A percentile compares a stretch with the other conserved stretches of the same genome.
Conservation (phyloP, 2,113 vertebrate species). For the Trogon surrucura region DNA sequence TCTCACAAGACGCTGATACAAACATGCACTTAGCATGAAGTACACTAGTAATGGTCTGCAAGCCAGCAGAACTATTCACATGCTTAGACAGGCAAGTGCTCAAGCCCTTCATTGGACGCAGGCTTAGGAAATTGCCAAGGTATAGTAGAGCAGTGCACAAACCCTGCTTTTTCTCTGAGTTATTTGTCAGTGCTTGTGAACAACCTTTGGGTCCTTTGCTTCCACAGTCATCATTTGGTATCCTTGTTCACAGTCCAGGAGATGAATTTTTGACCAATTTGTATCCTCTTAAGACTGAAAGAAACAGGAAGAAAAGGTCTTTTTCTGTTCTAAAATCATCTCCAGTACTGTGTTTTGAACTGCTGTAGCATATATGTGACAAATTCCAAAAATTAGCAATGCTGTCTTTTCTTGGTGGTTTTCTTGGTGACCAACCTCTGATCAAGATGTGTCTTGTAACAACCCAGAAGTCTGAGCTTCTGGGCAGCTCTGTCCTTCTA, state of each 20-base stretch:
- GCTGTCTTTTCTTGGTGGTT: not conserved
- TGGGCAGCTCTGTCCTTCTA: not conserved
- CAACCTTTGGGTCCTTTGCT: not conserved
- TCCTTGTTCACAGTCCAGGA: not conserved
- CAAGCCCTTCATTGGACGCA: not conserved
- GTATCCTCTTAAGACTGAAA: not conserved
- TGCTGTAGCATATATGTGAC: not conserved
- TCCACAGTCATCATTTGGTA: not conserved
- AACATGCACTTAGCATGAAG: not conserved
- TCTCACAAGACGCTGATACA: not conserved
- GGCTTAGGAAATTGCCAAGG: not conserved
- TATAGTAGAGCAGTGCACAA: not conserved
- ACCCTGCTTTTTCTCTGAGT: not conserved
- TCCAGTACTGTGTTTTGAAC: not conserved
- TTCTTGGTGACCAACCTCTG: not conserved
- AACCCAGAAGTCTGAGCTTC: not conserved
- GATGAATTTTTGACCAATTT: not conserved
- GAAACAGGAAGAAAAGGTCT: not conserved
- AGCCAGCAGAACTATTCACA: not conserved
- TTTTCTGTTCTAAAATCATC: not conserved
- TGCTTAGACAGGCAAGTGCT: not conserved
- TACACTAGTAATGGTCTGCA: not conserved
- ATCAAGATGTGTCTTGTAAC: not conserved
- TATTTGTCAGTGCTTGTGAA: not conserved
- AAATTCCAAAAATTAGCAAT: not conserved